A percentile compares a stretch with the other conserved stretches of the same genome.
phyloP scores from a whole-genome alignment of 2,888 invertebrate species.

The Papilio elwesi region DNA sequence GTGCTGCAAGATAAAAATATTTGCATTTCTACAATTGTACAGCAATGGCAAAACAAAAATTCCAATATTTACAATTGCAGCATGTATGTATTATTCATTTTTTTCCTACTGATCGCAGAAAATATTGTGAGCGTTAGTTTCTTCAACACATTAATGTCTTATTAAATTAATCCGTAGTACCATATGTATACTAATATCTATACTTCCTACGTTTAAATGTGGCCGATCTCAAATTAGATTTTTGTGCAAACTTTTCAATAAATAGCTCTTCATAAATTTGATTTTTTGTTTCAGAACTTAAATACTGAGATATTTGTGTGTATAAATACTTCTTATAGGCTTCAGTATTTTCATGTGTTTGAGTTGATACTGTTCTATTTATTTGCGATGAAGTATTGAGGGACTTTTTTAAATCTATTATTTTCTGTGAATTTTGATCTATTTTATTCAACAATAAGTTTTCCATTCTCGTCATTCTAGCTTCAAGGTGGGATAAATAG shows the following conservation, averaged over 20 bases:
- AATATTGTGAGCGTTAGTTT: no score
- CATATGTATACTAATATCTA: constrained; percentile 48
- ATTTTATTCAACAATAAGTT: constrained; percentile 66
- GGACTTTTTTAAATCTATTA: constrained; percentile 60
- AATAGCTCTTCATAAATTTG: constrained; percentile 75
- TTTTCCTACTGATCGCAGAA: no score
- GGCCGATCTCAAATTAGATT: constrained; percentile 8
- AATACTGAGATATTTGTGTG: constrained; percentile 70
- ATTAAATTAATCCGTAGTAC: no score
- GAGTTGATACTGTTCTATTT: constrained; percentile 54
- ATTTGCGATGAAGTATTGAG: constrained; percentile 43
- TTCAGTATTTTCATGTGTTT: constrained; percentile 58
- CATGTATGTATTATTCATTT: no score
- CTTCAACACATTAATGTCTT: no score
- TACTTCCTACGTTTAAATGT: constrained; percentile 55
- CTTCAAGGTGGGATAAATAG: constrained; percentile 64
- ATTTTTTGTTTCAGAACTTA: constrained; percentile 66
- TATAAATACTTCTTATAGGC: constrained; percentile 65
- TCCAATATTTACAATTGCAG: no score
- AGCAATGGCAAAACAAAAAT: no score
- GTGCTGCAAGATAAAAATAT: no score
- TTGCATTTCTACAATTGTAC: no score
- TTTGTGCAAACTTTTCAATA: constrained; percentile 59
- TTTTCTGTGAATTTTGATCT: constrained; percentile 68
- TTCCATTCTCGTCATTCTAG: constrained; percentile 70